A percentile compares a stretch with the other conserved stretches of the same genome.
Evolutionary conservation across 2,797 vertebrate genomes (phyloP).

Genomic region (Scarus forsteni): DNA sequence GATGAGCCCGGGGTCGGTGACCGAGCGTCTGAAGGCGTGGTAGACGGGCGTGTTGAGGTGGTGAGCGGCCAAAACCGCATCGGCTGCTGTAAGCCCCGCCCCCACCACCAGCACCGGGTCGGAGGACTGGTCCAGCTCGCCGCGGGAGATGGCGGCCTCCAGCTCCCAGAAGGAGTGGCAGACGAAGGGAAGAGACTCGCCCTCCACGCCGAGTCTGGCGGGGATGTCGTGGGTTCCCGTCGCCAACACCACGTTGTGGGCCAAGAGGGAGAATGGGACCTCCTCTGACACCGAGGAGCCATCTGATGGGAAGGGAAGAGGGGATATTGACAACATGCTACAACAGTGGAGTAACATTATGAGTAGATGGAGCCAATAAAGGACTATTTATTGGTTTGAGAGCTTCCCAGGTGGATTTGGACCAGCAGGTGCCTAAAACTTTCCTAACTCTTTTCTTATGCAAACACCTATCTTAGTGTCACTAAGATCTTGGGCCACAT

Average conservation of each 20-base stretch:
- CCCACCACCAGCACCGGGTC: constrained; percentile 87
- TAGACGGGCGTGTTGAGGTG: constrained; percentile 84
- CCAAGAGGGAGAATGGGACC: constrained; percentile 77
- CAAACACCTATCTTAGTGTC: too few species aligned
- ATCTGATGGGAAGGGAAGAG: constrained; percentile 32
- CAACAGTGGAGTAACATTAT: too few species aligned
- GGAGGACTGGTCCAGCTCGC: constrained; percentile 72
- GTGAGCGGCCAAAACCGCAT: constrained; percentile 83
- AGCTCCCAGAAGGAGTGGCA: constrained; percentile 87
- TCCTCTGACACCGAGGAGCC: constrained; percentile 57
- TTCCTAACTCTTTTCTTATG: too few species aligned
- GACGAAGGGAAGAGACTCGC: constrained; percentile 84
- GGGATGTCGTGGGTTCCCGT: constrained; percentile 88
- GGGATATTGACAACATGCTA: too few species aligned
- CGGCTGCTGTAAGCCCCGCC: constrained; percentile 86
- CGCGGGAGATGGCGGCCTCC: constrained; percentile 80
- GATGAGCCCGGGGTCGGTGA: constrained; percentile 82
- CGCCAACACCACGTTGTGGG: constrained; percentile 84
- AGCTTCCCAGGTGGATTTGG: too few species aligned
- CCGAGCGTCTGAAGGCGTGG: constrained; percentile 82
- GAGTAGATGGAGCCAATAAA: too few species aligned
- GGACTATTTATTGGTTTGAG: too few species aligned
- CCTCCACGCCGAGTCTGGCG: constrained; percentile 79
- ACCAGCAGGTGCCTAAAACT: too few species aligned
- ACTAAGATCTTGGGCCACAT: too few species aligned